A percentile compares a stretch with the other conserved stretches of the same genome.
These are phyloP conservation scores for Triplophysa tibetana DNA, from an alignment of 2,113 vertebrate genomes.

Conservation along the genomic window DNA sequence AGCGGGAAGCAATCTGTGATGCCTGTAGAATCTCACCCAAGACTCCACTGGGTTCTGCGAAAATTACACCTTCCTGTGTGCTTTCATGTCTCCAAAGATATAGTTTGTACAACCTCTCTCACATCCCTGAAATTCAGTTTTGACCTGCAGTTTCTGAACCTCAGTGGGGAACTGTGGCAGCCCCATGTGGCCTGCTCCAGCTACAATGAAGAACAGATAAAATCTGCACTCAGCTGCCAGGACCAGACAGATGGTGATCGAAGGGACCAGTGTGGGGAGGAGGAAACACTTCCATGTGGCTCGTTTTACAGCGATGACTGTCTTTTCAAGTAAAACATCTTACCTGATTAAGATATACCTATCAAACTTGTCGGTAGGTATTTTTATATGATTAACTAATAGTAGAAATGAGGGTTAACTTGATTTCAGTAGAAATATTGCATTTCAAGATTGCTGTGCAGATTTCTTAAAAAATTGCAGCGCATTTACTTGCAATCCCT, in stretches of 20 bases:
- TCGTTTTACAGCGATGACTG: constrained; percentile 60
- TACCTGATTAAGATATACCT: constrained; percentile 52
- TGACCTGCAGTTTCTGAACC: constrained; percentile 4
- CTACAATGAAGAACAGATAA: constrained; percentile 37
- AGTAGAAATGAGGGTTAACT: constrained; percentile 40
- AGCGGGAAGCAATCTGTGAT: background rate
- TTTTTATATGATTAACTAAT: constrained; percentile 53
- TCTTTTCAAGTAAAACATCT: constrained; percentile 54
- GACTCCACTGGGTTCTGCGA: background rate
- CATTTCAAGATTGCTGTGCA: too few relatives aligned
- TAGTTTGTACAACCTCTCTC: background rate
- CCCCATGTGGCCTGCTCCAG: constrained; percentile 10
- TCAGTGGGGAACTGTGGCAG: constrained; percentile 11
- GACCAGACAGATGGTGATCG: constrained; percentile 42
- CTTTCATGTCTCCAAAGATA: background rate
- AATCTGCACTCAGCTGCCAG: constrained; percentile 34
- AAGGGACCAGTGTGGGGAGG: constrained; percentile 5
- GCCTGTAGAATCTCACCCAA: background rate
- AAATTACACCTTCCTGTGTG: background rate
- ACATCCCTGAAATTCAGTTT: constrained; percentile 8
- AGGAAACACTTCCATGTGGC: constrained; percentile 31
- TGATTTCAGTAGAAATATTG: constrained; percentile 48
- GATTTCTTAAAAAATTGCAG: too few relatives aligned
- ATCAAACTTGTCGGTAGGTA: constrained; percentile 43
- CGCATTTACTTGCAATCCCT: too few relatives aligned